Evolutionary conservation across 2,797 vertebrate species (phyloP).

Genomic region (Poecilia gillii): DNA sequence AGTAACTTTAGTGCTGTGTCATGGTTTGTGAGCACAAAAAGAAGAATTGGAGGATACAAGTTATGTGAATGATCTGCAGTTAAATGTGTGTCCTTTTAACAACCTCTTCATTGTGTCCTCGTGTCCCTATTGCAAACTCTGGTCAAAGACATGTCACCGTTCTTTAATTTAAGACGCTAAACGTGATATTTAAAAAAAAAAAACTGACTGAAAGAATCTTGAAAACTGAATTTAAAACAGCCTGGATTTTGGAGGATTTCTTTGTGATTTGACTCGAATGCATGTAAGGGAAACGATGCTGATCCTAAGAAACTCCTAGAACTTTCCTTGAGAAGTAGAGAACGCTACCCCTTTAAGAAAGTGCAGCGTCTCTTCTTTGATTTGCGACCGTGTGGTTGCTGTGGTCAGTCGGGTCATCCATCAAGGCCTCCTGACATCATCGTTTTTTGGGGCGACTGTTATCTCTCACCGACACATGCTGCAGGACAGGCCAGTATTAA

Average conservation of each 20-base stretch:
- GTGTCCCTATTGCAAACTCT: slow-evolving; percentile 46
- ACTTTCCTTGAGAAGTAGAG: neutral
- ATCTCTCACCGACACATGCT: slow-evolving; percentile 60
- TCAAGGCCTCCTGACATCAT: slow-evolving; percentile 63
- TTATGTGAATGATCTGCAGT: neutral
- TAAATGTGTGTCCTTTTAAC: neutral
- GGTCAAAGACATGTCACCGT: slow-evolving; percentile 49
- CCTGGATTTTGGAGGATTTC: neutral
- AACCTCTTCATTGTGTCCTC: slow-evolving; percentile 45
- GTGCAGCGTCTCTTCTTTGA: slow-evolving; percentile 31
- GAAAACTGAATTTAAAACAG: neutral
- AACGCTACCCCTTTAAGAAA: slow-evolving; percentile 10
- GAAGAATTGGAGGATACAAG: neutral
- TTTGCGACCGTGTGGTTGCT: slow-evolving; percentile 42
- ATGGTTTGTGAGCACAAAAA: neutral
- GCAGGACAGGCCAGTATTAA: slow-evolving; percentile 50
- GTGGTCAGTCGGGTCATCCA: slow-evolving; percentile 69
- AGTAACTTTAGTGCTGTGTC: neutral
- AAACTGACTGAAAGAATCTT: neutral
- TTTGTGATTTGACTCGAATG: neutral
- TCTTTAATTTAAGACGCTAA: slow-evolving; percentile 57
- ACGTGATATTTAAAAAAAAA: neutral
- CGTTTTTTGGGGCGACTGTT: slow-evolving; percentile 43
- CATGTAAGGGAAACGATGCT: neutral
- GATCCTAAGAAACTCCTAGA: neutral